Base-by-base conservation (phyloP, 2,797 vertebrate species). In the Aldrovandia affinis region DNA sequence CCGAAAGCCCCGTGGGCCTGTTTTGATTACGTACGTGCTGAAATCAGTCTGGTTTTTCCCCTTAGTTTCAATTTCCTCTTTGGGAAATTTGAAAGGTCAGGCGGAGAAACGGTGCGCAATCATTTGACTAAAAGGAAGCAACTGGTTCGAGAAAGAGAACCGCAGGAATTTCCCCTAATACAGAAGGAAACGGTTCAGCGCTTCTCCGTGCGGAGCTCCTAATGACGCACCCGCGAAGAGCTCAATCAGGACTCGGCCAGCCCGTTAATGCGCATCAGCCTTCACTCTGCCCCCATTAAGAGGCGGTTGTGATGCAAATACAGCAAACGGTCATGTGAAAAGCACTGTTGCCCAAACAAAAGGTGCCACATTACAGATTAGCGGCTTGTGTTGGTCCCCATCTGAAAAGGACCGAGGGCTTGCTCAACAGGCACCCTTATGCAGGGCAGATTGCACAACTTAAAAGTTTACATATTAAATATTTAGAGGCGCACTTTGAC, bases 281-380 rank as follows among this genome's bases (percentile, higher is more conserved):
- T 8, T 12, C 4, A 22, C 33, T 28, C 5, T 73, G 36, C 68
- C 36, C 0, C 28, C 28, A 36, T 12, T 12, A 9, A 22, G 18
- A 25, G 68, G 28, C 39, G 33, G 12, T 30, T 65, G 81, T 28
- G 10, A 81, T 81, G 59, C 30, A 81, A 81, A 65, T 65, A 28
- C 7, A 42, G 39, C 6, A 14, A 44, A 61, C 36, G n/a, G 50
- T 44, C 36, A 61, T 36, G 55, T 44, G 36, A 61, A 44, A 61
- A 14, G 0, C 42, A 47, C 22, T 28, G 61, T 81, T 68, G 39
- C 57, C 12, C n/a, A 81, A 14, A 33, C 10, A 1, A 22, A 30
- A 81, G 42, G 55, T 59, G 15, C 54, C 55, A 36, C 25, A 1
- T 75, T 47, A 73, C 3, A 5, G 33, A 39, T 20, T 36, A 42